These are phyloP conservation scores for Pyrgus malvae DNA, from an alignment of 2,888 invertebrate species.

Conservation along the genomic window DNA sequence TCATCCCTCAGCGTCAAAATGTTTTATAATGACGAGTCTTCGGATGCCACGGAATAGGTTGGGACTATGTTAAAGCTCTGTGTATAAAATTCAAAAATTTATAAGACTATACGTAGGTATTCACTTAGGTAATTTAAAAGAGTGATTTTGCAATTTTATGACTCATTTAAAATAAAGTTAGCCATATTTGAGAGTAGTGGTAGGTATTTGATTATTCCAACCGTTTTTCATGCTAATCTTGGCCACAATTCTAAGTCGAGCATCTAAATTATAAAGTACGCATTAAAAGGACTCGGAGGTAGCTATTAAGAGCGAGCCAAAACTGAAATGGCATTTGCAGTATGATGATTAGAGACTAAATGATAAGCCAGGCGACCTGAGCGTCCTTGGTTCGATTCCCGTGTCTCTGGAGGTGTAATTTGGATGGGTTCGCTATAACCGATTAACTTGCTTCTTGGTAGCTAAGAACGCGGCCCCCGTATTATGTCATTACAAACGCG, in stretches of 20 bases:
- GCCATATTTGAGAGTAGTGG: slow-evolving; percentile 5
- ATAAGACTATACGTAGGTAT: not conserved
- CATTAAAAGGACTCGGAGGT: slow-evolving; percentile 53
- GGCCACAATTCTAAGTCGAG: slow-evolving; percentile 55
- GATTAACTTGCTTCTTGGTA: slow-evolving; percentile 77
- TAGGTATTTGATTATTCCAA: slow-evolving; percentile 24
- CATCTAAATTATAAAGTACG: slow-evolving; percentile 58
- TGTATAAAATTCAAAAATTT: no score
- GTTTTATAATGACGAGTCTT: no score
- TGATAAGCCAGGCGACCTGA: slow-evolving; percentile 74
- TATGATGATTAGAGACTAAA: slow-evolving; percentile 76
- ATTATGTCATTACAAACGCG: slow-evolving; percentile 72
- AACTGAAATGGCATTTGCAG: slow-evolving; percentile 76
- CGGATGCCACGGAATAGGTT: no score
- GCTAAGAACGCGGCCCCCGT: slow-evolving; percentile 57
- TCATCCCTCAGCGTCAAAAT: no score
- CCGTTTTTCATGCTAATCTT: slow-evolving; percentile 32
- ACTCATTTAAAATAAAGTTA: slow-evolving; percentile 12
- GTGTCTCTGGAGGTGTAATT: slow-evolving; percentile 79
- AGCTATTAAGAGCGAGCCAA: slow-evolving; percentile 69
- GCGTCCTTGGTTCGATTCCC: slow-evolving; percentile 77
- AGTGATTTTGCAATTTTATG: no score
- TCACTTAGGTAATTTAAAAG: no score
- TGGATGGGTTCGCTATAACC: slow-evolving; percentile 72
- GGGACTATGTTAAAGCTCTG: no score